Conservation (phyloP, 2,888 invertebrate genomes). For the Catocala sponsa region DNA sequence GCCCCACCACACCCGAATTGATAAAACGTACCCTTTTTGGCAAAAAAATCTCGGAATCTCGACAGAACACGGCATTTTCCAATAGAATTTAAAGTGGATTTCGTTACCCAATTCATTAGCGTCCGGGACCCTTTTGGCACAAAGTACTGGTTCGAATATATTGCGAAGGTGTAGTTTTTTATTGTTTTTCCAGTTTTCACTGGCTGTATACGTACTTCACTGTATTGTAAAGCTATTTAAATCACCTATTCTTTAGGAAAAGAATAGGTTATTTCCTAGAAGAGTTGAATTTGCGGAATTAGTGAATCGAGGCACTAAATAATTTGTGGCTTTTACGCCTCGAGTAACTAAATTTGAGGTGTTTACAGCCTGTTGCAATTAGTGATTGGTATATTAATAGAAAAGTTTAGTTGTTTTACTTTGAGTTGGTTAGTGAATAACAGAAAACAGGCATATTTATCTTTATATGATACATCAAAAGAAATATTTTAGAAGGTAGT, state of each 20-base stretch:
- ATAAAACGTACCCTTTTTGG: constrained; percentile 51
- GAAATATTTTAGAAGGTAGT: no score
- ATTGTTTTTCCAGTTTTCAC: neutral
- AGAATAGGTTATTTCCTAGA: no score
- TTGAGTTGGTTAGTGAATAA: no score
- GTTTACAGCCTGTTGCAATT: no score
- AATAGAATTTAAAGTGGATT: constrained; percentile 53
- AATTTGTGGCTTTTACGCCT: neutral
- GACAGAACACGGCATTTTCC: constrained; percentile 43
- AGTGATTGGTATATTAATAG: no score
- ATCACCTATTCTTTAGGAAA: no score
- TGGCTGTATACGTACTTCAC: neutral
- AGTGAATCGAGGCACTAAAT: neutral
- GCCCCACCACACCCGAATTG: constrained; percentile 42
- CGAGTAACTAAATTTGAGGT: neutral
- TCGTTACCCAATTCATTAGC: constrained; percentile 52
- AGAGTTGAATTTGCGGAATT: neutral
- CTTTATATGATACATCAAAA: no score
- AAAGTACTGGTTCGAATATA: constrained; percentile 17
- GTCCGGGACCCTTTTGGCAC: constrained; percentile 17
- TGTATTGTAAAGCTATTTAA: no score
- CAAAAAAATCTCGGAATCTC: constrained; percentile 39
- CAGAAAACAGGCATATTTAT: no score
- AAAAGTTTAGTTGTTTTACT: no score
- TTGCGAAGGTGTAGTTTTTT: constrained; percentile 10